Evolutionary conservation across 2,888 invertebrate genomes (phyloP).

Genomic region (Gasteruption jaculator): DNA sequence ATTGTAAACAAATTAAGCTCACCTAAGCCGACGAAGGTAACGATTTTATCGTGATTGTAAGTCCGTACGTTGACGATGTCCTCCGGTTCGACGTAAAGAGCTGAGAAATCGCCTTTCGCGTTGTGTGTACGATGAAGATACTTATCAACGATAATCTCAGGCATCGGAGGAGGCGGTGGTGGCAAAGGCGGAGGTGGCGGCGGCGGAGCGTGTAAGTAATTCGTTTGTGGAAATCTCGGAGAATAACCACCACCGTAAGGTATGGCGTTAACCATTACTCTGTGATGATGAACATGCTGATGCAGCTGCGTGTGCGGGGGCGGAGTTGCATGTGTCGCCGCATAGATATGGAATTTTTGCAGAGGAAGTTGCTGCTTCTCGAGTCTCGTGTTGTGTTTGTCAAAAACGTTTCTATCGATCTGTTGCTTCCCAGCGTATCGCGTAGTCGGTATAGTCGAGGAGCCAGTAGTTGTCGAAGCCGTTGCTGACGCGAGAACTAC

Average conservation of each 20-base stretch:
- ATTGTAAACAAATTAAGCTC: conserved; percentile 38
- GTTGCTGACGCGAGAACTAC: too few species aligned
- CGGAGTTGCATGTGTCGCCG: conserved; percentile 32
- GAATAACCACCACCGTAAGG: conserved; percentile 37
- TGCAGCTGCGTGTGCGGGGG: conserved; percentile 32
- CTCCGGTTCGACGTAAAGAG: conserved; percentile 51
- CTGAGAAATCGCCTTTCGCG: conserved; percentile 51
- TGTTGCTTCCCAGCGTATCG: conserved; percentile 34
- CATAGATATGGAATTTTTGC: conserved; percentile 28
- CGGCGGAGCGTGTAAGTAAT: conserved; percentile 20
- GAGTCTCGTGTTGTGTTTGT: conserved; percentile 30
- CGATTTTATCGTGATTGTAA: conserved; percentile 61
- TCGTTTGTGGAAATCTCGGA: conserved; percentile 35
- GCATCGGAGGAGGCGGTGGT: conserved; percentile 28
- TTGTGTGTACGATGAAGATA: conserved; percentile 40
- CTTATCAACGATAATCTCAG: conserved; percentile 38
- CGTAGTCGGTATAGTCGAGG: conserved; percentile 25
- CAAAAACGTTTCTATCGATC: conserved; percentile 35
- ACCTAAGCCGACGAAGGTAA: conserved; percentile 62
- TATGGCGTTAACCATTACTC: conserved; percentile 37
- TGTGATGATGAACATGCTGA: conserved; percentile 33
- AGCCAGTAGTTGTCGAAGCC: conserved; percentile 27
- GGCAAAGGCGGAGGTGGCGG: conserved; percentile 27
- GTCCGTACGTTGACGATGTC: conserved; percentile 47
- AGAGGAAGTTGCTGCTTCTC: conserved; percentile 24